A percentile compares a stretch with the other conserved stretches of the same genome.
Evolutionary conservation across 1,140 invertebrate species (phyloP).

Genomic region (Pollicipes pollicipes): DNA sequence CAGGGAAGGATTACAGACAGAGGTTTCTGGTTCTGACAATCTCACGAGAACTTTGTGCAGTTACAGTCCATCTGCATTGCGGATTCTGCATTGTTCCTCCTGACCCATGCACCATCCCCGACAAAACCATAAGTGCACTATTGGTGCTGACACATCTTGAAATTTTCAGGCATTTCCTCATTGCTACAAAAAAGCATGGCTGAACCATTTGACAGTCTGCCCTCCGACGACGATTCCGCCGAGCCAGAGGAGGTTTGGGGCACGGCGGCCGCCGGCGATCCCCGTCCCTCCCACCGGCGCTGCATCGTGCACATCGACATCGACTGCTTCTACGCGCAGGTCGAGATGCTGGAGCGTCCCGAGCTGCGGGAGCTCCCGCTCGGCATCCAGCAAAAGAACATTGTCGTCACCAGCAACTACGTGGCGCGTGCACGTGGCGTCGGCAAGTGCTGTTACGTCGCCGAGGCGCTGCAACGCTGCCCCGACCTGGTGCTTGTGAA

Average conservation of each 20-base stretch:
- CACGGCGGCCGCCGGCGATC: neutral
- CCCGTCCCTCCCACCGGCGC: constrained; percentile 18
- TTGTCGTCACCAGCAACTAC: constrained; percentile 63
- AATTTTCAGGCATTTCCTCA: too few species aligned
- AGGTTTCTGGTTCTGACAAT: too few species aligned
- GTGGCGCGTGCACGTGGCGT: constrained; percentile 48
- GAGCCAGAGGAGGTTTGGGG: neutral
- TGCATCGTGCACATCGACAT: constrained; percentile 56
- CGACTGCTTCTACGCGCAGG: constrained; percentile 67
- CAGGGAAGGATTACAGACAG: too few species aligned
- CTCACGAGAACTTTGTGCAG: too few species aligned
- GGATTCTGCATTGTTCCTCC: too few species aligned
- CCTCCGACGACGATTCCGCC: too few species aligned
- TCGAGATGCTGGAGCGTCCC: constrained; percentile 52
- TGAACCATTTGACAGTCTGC: too few species aligned
- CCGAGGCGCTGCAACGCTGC: constrained; percentile 45
- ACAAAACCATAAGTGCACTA: too few species aligned
- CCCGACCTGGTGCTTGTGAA: constrained; percentile 46
- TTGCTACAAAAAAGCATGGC: too few species aligned
- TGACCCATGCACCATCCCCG: too few species aligned
- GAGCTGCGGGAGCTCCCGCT: constrained; percentile 41
- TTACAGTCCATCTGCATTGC: too few species aligned
- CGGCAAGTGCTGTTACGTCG: constrained; percentile 49
- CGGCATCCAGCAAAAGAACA: constrained; percentile 58
- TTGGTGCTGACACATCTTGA: too few species aligned